phyloP scores from a whole-genome alignment of 2,797 vertebrate genomes.

The Pagetopsis macropterus region DNA sequence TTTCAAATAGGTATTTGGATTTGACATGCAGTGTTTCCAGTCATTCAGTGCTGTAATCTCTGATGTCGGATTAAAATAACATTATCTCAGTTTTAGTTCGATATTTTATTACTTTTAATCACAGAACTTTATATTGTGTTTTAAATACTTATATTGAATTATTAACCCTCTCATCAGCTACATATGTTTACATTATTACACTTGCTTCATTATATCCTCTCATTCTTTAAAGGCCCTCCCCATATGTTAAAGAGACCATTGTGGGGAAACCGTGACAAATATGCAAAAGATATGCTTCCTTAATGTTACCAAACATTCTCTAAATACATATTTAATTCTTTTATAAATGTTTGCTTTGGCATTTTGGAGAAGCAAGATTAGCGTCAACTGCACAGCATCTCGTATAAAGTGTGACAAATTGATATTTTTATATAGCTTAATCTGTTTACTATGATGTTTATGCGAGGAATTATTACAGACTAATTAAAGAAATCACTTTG shows the following conservation, averaged over 20 bases:
- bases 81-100: slow-evolving; percentile 39
- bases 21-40: slow-evolving; percentile 58
- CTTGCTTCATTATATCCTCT: slow-evolving; percentile 32
- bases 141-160: slow-evolving; percentile 43
- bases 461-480: slow-evolving; percentile 81
- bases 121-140: slow-evolving; percentile 37
- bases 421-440: slow-evolving; percentile 84
- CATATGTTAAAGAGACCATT: slow-evolving; percentile 28
- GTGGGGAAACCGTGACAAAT: slow-evolving; percentile 57
- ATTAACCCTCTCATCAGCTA: slow-evolving; percentile 52
- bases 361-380: slow-evolving; percentile 78
- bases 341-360: slow-evolving; percentile 77
- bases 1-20: slow-evolving; percentile 70
- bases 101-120: slow-evolving; percentile 59
- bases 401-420: slow-evolving; percentile 83
- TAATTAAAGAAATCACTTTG: slow-evolving; percentile 85
- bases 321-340: slow-evolving; percentile 76
- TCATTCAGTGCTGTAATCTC: slow-evolving; percentile 58
- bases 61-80: slow-evolving; percentile 54
- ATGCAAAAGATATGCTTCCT: slow-evolving; percentile 53
- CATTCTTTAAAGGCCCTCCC: slow-evolving; percentile 30
- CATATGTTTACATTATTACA: slow-evolving; percentile 37
- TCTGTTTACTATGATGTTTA: slow-evolving; percentile 84
- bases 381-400: slow-evolving; percentile 66
- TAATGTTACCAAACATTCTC: slow-evolving; percentile 70